Conservation (phyloP, 2,888 invertebrate genomes). For the Rotaria sp. region DNA sequence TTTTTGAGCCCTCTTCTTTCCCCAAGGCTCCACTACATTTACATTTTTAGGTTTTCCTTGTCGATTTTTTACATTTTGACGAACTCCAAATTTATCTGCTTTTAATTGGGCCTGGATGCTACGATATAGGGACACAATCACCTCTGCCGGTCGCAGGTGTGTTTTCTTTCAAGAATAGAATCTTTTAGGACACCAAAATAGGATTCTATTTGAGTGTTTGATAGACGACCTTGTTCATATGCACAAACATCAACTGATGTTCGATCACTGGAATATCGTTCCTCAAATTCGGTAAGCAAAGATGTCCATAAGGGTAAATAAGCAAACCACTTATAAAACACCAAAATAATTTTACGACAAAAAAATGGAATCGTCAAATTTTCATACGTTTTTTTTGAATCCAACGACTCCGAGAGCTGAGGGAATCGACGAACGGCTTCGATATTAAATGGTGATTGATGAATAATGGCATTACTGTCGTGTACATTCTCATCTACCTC, state of each 20-base stretch:
- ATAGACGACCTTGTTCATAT: background rate
- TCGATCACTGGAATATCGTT: background rate
- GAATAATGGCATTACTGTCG: background rate
- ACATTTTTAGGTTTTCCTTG: background rate
- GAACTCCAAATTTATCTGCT: background rate
- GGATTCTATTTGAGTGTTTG: background rate
- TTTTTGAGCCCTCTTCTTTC: background rate
- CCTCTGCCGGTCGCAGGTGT: background rate
- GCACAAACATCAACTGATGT: background rate
- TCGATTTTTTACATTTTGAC: conserved; percentile 6
- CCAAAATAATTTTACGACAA: background rate
- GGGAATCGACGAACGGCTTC: background rate
- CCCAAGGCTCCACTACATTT: background rate
- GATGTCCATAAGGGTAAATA: background rate
- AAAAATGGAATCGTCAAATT: background rate
- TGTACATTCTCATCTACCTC: background rate
- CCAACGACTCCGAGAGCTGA: background rate
- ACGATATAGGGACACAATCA: background rate
- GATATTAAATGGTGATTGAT: background rate
- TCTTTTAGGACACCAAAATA: background rate
- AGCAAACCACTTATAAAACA: background rate
- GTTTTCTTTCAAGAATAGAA: background rate
- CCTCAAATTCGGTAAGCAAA: background rate
- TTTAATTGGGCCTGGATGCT: background rate
- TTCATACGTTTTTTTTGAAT: background rate